Conservation (phyloP, 2,797 vertebrate genomes). For the Clarias pachynema region DNA sequence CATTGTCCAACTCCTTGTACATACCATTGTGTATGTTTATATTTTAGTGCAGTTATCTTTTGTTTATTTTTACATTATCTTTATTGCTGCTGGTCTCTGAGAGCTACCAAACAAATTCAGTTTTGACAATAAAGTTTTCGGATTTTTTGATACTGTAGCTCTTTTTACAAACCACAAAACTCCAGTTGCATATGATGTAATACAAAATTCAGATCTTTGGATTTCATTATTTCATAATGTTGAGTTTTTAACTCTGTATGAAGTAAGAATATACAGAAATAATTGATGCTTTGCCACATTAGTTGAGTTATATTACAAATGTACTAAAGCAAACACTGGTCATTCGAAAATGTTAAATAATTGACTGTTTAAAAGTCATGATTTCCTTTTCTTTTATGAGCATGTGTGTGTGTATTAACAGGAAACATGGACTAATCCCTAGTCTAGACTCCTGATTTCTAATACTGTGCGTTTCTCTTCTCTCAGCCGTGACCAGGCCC, state of each 20-base stretch:
- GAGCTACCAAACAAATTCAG: too few species aligned
- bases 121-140: too few species aligned
- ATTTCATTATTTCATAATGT: neutral
- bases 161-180: neutral
- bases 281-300: neutral
- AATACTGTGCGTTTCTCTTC: neutral
- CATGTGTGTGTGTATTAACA: neutral
- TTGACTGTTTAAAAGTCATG: neutral
- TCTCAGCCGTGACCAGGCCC: constrained; percentile 84
- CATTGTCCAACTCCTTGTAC: too few species aligned
- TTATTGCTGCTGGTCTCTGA: too few species aligned
- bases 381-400: neutral
- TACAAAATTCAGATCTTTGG: neutral
- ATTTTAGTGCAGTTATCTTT: too few species aligned
- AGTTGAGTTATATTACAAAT: neutral
- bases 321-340: neutral
- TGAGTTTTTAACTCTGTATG: too few species aligned
- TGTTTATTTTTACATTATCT: too few species aligned
- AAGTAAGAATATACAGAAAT: too few species aligned
- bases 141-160: neutral
- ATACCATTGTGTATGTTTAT: too few species aligned
- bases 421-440: neutral
- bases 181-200: neutral
- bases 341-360: neutral
- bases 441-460: neutral